Conservation (phyloP, 2,113 vertebrate species). For the Mionectes macconnelli region DNA sequence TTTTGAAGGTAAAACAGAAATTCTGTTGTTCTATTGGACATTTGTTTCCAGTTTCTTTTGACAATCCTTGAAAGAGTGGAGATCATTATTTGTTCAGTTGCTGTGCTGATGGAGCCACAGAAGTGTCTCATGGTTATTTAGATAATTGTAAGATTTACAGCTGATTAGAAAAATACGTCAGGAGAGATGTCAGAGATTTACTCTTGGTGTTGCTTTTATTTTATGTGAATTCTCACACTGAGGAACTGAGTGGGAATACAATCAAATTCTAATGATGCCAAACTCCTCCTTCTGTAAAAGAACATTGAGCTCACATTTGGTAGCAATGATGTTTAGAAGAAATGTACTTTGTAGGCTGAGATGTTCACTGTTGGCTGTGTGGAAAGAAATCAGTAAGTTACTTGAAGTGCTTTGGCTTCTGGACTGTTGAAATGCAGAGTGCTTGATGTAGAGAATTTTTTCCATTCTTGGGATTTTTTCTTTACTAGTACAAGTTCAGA, state of each 20-base stretch:
- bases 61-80: not conserved
- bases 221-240: not conserved
- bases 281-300: not conserved
- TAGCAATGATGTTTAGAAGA: not conserved
- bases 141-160: not conserved
- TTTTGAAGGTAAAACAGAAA: not conserved
- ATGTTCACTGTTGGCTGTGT: not conserved
- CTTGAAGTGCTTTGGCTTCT: not conserved
- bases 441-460: not conserved
- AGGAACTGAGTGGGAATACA: not conserved
- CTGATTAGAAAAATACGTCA: not conserved
- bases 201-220: not conserved
- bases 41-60: not conserved
- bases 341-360: not conserved
- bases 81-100: not conserved
- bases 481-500: not conserved
- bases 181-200: not conserved
- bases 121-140: not conserved
- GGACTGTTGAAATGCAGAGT: not conserved
- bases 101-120: not conserved
- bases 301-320: not conserved
- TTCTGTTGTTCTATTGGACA: not conserved
- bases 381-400: not conserved
- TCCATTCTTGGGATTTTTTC: not conserved
- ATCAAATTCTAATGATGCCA: not conserved